Evolutionary conservation across 2,113 vertebrate species (phyloP), one percentile per base, ranked within the genome.

Genomic region (Steatornis caripensis): DNA sequence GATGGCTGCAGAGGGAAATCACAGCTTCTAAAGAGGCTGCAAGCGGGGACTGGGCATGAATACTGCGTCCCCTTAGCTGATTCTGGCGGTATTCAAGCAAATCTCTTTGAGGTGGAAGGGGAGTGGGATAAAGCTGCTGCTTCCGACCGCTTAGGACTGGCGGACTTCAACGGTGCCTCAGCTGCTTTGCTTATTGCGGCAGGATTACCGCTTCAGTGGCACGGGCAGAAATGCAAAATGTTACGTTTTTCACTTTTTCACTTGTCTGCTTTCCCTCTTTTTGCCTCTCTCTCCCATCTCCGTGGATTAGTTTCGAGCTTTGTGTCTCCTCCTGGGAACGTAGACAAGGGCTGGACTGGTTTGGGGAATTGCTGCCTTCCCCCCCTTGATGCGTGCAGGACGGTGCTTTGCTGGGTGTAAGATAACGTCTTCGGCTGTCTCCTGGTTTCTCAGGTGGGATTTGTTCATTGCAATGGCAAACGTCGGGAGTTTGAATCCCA

Each of bases 71-170:
- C 17, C 48, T 68, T 12, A 14, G 8, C 21, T 48, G 60, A 19
- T n/a, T 54, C 27, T 54, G 24, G 32, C 18, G 1, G 0, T 11
- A 7, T 26, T 49, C 27, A 24, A 36, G 29, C 20, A 15, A 24
- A 78, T 20, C 9, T 23, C 12, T 32, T 4, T 5, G 46, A n/a
- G 24, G 49, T 57, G 20, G 23, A 57, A 27, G 6, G 11, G 32
- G 27, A 29, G 7, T 0, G 4, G 30, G n/a, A 34, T 11, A 11
- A 39, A 39, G 15, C 7, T 34, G 18, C 12, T 0, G 0, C 32
- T 80, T 68, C 21, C 21, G n/a, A 3, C 27, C 49, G 8, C 69
- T 41, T 5, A 5, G 41, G 62, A 19, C 83, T 21, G 10, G 46
- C 12, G 22, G 49, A 43, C 3, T 2, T 15, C 23, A 23, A 11